phyloP scores from a whole-genome alignment of 2,888 invertebrate genomes.

The Eupsilia transversa region DNA sequence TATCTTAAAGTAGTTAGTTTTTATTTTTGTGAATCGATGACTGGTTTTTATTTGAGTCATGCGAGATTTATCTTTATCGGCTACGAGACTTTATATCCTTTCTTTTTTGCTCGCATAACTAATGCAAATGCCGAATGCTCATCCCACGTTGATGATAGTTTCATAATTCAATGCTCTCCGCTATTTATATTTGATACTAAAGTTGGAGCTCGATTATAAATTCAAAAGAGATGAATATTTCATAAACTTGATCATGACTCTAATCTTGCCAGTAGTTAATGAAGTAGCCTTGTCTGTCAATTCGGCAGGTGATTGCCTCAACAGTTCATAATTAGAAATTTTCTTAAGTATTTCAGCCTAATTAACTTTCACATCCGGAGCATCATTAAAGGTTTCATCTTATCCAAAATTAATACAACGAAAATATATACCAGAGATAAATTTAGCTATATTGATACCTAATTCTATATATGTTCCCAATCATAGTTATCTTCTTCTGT shows the following conservation, averaged over 20 bases:
- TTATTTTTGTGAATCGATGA: constrained; percentile 76
- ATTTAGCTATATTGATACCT: background rate
- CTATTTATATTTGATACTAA: constrained; percentile 36
- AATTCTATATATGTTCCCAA: too few relatives aligned
- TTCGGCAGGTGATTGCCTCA: constrained; percentile 51
- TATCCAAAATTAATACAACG: constrained; percentile 28
- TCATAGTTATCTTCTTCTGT: background rate
- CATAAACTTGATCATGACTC: constrained; percentile 9
- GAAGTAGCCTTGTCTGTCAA: constrained; percentile 44
- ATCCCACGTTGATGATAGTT: constrained; percentile 74
- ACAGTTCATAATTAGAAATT: constrained; percentile 56
- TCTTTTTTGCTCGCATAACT: constrained; percentile 77
- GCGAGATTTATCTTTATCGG: constrained; percentile 72
- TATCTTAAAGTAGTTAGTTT: constrained; percentile 73
- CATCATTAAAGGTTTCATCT: constrained; percentile 55
- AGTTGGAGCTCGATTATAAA: constrained; percentile 27
- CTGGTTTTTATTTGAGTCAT: constrained; percentile 78
- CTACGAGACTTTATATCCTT: constrained; percentile 67
- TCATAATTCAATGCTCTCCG: constrained; percentile 63
- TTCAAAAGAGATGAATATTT: background rate
- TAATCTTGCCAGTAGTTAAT: constrained; percentile 44
- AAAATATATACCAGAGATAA: constrained; percentile 24
- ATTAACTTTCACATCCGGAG: constrained; percentile 54
- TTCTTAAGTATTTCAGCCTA: constrained; percentile 53
- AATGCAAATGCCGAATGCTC: constrained; percentile 77